A percentile compares a stretch with the other conserved stretches of the same genome.
Evolutionary conservation across 2,797 vertebrate genomes (phyloP).

Genomic region (Coregonus sp.): DNA sequence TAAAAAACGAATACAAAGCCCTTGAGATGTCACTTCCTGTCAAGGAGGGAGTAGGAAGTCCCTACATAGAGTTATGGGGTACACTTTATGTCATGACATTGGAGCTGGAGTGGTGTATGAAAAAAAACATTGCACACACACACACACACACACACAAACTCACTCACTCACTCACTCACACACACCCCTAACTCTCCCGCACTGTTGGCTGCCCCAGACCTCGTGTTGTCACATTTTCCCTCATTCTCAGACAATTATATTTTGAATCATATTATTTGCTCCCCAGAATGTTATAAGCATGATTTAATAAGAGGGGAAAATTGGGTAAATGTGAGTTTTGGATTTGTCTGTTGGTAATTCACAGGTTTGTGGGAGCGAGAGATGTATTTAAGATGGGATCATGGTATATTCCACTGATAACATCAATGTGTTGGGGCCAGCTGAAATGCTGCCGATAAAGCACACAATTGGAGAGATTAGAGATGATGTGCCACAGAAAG

Average conservation of each 20-base stretch:
- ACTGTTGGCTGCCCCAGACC: background rate
- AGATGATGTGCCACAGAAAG: background rate
- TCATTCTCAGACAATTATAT: slow-evolving; percentile 17
- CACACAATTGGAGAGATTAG: too few relatives aligned
- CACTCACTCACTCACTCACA: background rate
- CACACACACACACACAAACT: background rate
- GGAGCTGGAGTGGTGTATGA: slow-evolving; percentile 7
- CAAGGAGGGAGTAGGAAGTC: background rate
- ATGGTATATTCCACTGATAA: background rate
- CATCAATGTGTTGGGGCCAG: too few relatives aligned
- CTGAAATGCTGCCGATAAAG: too few relatives aligned
- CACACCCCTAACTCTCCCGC: background rate
- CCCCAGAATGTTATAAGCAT: slow-evolving; percentile 21
- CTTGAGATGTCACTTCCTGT: slow-evolving; percentile 2
- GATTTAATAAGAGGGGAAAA: slow-evolving; percentile 23
- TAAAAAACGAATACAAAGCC: background rate
- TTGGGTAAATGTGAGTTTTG: background rate
- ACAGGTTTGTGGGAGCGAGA: slow-evolving; percentile 21
- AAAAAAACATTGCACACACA: background rate
- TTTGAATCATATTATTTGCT: background rate
- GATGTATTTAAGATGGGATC: background rate
- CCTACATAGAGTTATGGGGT: background rate
- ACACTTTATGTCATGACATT: slow-evolving; percentile 12
- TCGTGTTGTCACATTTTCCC: slow-evolving; percentile 21
- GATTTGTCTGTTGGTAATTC: slow-evolving; percentile 24